Evolutionary conservation across 2,797 vertebrate genomes (phyloP).

Genomic region (Fundulus diaphanus): DNA sequence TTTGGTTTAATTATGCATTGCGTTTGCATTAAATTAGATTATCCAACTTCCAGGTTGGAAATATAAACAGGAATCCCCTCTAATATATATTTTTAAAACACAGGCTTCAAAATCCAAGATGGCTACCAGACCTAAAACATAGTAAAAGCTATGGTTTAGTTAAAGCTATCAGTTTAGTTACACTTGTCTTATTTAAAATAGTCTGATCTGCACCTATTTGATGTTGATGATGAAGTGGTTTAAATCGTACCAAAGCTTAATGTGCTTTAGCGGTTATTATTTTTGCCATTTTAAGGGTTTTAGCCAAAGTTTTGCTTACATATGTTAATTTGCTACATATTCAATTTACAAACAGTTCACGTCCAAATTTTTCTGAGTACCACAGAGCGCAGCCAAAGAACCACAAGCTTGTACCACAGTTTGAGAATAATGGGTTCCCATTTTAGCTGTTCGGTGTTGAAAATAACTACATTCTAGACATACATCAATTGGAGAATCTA

Average conservation of each 20-base stretch:
- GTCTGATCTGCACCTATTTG: too few species aligned
- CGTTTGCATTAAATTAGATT: too few species aligned
- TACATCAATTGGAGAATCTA: background rate
- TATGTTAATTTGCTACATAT: background rate
- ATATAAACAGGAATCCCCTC: background rate
- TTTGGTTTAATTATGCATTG: too few species aligned
- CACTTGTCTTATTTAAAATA: background rate
- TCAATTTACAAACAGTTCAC: background rate
- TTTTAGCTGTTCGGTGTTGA: background rate
- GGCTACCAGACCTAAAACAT: background rate
- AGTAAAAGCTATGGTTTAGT: background rate
- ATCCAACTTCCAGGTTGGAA: background rate
- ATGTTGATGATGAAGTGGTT: too few species aligned
- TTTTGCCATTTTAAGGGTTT: background rate
- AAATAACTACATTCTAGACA: background rate
- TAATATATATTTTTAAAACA: background rate
- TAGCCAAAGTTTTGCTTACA: background rate
- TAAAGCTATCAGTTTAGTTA: background rate
- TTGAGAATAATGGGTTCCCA: background rate
- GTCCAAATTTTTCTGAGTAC: background rate
- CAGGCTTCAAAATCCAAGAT: background rate
- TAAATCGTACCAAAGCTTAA: too few species aligned
- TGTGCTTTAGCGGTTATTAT: background rate
- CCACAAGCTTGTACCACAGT: background rate
- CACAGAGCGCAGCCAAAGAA: background rate